Evolutionary conservation across 2,888 invertebrate species (phyloP), one percentile per base, ranked within the genome.

Genomic region (Cheilosia impressa): DNA sequence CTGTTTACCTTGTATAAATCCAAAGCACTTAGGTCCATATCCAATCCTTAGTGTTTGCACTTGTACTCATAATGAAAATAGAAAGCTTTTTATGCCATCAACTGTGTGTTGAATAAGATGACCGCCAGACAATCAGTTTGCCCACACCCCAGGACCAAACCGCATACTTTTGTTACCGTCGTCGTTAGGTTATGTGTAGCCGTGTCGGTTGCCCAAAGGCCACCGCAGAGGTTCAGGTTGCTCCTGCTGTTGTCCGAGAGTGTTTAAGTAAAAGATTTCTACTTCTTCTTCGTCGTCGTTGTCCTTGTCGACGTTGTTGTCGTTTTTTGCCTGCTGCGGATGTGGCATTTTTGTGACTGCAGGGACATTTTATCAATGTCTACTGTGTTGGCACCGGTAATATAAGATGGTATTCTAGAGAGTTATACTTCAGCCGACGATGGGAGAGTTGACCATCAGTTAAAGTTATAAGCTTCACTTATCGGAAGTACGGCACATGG

Each of bases 61-160:
- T 88, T 87, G 84, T 87, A 88, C 88, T 88, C 88, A 88, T 88
- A 88, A 88, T 88, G 88, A 88, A 88, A 88, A 88, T 88, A 88
- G 87, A 88, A 88, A 88, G 88, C 88, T 88, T 88, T 88, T 88
- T 82, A 82, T 82, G 82, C 87, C 78, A 78, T 45, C 82, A 87
- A 81, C 77, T 81, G 85, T 81, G 72, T 66, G 85, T 81, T 85
- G 81, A 76, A 85, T 77, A 81, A 84, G 80, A 81, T 85, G 85
- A 85, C 85, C 85, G 72, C 85, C 85, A 85, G 85, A 85, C 85
- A 85, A 85, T 85, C 85, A 81, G 81, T 72, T 72, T 66, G 55
- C 71, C 45, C 15, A 17, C 4, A 6, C 24, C 47, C 66, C 66
- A 52, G 24, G 63, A 58, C 15, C 60, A 72, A 84, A 85, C 85